These are phyloP conservation scores for Hypomesus transpacificus DNA, from an alignment of 2,113 vertebrate species.

Conservation along the genomic window DNA sequence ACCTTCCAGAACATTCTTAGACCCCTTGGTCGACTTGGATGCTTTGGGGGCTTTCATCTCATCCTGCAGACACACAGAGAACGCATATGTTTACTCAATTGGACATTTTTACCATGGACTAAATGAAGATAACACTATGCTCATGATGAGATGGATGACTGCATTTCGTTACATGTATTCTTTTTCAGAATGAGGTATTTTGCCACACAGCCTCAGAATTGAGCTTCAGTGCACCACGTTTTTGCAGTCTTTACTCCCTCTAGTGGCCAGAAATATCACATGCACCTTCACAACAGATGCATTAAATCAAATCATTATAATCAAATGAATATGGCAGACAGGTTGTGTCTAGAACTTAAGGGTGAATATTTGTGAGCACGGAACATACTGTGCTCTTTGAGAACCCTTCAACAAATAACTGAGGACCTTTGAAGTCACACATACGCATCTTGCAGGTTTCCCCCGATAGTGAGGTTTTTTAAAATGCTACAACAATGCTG, in stretches of 20 bases:
- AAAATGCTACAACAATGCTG: constrained; percentile 9
- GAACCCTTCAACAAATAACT: too few relatives aligned
- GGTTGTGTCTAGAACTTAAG: too few relatives aligned
- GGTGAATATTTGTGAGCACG: too few relatives aligned
- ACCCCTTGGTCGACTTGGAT: constrained; percentile 75
- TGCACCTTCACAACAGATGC: too few relatives aligned
- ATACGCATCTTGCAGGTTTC: not conserved
- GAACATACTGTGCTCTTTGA: too few relatives aligned
- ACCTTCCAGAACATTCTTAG: constrained; percentile 66
- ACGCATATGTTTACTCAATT: not conserved
- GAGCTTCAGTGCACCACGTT: not conserved
- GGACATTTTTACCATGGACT: not conserved
- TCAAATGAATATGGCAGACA: too few relatives aligned
- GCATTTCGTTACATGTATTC: too few relatives aligned
- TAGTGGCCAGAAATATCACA: not conserved
- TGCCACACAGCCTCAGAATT: not conserved
- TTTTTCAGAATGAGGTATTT: not conserved
- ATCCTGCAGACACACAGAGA: constrained; percentile 73
- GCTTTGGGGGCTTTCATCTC: constrained; percentile 80
- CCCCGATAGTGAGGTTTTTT: constrained; percentile 2
- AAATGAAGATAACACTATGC: not conserved
- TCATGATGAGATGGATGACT: too few relatives aligned
- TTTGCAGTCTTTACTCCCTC: constrained; percentile 1
- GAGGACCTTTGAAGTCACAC: too few relatives aligned
- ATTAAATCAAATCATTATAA: too few relatives aligned